phyloP scores from a whole-genome alignment of 2,888 invertebrate genomes.

The Eupithecia vulgata region DNA sequence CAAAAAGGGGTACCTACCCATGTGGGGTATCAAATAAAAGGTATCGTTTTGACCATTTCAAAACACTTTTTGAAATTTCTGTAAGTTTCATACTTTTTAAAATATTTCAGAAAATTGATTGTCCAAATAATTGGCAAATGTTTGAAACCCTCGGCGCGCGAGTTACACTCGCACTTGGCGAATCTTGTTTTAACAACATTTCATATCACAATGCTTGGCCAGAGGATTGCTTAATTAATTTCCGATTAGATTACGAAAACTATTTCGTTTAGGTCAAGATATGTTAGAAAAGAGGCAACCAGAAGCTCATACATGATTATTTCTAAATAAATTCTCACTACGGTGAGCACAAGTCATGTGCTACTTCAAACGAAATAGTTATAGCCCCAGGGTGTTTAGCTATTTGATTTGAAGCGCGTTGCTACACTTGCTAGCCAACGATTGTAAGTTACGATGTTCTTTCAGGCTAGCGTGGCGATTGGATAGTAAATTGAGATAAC shows the following conservation, averaged over 20 bases:
- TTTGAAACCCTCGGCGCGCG: too few relatives aligned
- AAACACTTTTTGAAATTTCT: too few relatives aligned
- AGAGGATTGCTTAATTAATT: not conserved
- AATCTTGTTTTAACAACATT: not conserved
- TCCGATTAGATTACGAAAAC: not conserved
- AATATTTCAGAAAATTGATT: too few relatives aligned
- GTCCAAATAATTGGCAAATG: too few relatives aligned
- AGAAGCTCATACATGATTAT: not conserved
- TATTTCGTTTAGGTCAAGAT: not conserved
- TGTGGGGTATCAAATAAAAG: too few relatives aligned
- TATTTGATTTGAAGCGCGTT: constrained; percentile 12
- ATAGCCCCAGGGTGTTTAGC: constrained; percentile 5
- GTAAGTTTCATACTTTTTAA: too few relatives aligned
- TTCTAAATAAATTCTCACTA: not conserved
- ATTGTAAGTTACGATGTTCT: constrained; percentile 12
- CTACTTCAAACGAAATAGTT: constrained; percentile 9
- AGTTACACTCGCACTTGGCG: too few relatives aligned
- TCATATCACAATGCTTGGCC: not conserved
- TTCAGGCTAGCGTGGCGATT: not conserved
- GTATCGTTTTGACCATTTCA: too few relatives aligned
- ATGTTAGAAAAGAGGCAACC: not conserved
- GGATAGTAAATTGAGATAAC: constrained; percentile 2
- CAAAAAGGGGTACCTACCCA: too few relatives aligned
- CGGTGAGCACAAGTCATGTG: constrained; percentile 1
- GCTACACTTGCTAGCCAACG: not conserved